phyloP scores from a whole-genome alignment of 92 coral and sea anemone species.

The Heliopora coerulea region DNA sequence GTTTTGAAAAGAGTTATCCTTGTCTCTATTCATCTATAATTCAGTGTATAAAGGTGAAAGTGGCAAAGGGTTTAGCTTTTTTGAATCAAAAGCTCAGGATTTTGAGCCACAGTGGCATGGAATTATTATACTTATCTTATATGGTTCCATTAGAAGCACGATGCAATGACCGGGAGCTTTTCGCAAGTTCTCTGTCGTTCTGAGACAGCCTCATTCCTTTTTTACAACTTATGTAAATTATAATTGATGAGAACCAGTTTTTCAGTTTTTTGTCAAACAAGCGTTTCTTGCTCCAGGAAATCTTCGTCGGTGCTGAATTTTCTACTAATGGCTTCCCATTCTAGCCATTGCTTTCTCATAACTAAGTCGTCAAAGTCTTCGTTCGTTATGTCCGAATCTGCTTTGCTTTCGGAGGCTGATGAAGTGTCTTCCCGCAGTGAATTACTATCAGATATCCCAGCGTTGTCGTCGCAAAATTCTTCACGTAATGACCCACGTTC shows the following conservation, averaged over 20 bases:
- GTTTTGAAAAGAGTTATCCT: too few relatives aligned
- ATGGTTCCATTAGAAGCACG: too few relatives aligned
- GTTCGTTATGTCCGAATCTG: slow-evolving; percentile 22
- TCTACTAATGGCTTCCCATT: slow-evolving; percentile 37
- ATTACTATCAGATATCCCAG: background rate
- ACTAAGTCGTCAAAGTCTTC: slow-evolving; percentile 36
- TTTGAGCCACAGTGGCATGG: too few relatives aligned
- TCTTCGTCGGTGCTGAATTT: slow-evolving; percentile 12
- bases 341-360: slow-evolving; percentile 34
- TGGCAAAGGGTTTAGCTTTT: too few relatives aligned
- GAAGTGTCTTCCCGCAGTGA: slow-evolving; percentile 22
- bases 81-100: too few relatives aligned
- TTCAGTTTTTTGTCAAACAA: slow-evolving; percentile 5
- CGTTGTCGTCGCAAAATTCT: background rate
- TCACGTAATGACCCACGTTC: background rate
- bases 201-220: too few relatives aligned
- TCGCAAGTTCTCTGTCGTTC: too few relatives aligned
- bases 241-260: background rate
- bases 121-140: too few relatives aligned
- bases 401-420: slow-evolving; percentile 32
- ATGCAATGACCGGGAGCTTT: too few relatives aligned
- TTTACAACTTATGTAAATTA: too few relatives aligned
- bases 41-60: too few relatives aligned
- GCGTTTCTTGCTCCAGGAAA: slow-evolving; percentile 39
- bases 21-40: too few relatives aligned